Evolutionary conservation across 2,888 invertebrate genomes (phyloP).

Genomic region (Liodrosophila aerea): DNA sequence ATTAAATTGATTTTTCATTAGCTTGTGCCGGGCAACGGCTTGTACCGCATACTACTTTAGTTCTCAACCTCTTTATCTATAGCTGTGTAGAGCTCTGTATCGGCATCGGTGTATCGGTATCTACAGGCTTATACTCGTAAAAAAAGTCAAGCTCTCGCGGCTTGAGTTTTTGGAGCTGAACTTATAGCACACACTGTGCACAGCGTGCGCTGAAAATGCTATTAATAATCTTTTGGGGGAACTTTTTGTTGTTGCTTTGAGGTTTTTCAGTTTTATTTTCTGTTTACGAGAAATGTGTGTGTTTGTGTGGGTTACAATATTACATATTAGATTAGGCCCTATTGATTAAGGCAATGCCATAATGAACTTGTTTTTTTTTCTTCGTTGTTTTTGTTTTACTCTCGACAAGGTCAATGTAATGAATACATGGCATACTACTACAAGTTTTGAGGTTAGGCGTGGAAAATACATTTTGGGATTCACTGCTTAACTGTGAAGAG

Average conservation of each 20-base stretch:
- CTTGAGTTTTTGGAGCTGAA: conserved; percentile 32
- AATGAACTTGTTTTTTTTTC: conserved; percentile 54
- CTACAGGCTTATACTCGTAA: conserved; percentile 20
- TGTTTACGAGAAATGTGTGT: conserved; percentile 18
- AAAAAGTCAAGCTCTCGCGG: conserved; percentile 32
- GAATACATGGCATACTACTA: conserved; percentile 14
- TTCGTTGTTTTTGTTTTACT: not conserved
- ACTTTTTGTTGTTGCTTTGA: conserved; percentile 12
- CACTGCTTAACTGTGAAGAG: conserved; percentile 16
- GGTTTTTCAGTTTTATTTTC: conserved; percentile 3
- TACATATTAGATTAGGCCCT: conserved; percentile 55
- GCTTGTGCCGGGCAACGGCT: conserved; percentile 54
- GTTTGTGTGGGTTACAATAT: conserved; percentile 50
- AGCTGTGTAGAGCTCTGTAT: conserved; percentile 31
- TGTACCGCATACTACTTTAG: conserved; percentile 26
- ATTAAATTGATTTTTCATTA: conserved; percentile 69
- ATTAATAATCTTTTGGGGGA: conserved; percentile 43
- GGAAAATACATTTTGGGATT: not conserved
- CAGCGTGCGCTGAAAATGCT: conserved; percentile 49
- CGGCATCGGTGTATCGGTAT: conserved; percentile 15
- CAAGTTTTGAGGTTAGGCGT: conserved; percentile 6
- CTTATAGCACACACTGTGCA: conserved; percentile 51
- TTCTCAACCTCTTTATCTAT: conserved; percentile 14
- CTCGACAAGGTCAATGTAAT: conserved; percentile 50
- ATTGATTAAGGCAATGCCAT: conserved; percentile 43